phyloP scores from a whole-genome alignment of 2,797 vertebrate species.

The Chlorospingus flavigularis region DNA sequence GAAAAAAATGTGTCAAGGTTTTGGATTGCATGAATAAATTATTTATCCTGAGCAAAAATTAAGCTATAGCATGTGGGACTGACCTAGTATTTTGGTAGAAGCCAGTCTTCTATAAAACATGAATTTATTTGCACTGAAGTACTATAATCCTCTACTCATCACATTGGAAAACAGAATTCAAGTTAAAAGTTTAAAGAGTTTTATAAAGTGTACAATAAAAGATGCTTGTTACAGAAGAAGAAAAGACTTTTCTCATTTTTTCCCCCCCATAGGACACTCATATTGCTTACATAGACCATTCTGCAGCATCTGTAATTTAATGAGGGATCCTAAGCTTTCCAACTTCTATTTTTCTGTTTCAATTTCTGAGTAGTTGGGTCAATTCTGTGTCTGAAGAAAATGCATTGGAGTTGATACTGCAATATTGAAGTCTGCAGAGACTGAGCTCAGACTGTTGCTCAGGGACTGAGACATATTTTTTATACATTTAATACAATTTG shows the following conservation, averaged over 20 bases:
- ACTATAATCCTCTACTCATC: neutral
- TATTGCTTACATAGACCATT: neutral
- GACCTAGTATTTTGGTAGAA: neutral
- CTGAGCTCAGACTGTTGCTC: neutral
- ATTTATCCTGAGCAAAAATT: neutral
- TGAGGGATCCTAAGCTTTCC: neutral
- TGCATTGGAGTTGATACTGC: neutral
- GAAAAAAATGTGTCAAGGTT: neutral
- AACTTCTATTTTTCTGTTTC: neutral
- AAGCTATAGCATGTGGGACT: neutral
- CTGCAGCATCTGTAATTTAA: neutral
- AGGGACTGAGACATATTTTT: neutral
- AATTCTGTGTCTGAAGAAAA: neutral
- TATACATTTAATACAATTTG: neutral
- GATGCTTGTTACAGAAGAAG: neutral
- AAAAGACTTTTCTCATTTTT: neutral
- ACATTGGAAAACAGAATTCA: neutral
- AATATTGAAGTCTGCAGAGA: neutral
- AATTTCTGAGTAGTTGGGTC: neutral
- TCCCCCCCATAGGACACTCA: neutral
- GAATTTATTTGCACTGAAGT: neutral
- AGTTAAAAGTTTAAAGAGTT: neutral
- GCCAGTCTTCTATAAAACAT: neutral
- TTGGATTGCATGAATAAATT: neutral
- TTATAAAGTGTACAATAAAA: neutral